These are phyloP conservation scores for Tympanoctomys barrerae DNA, from an alignment of 2,797 vertebrate genomes.

Conservation along the genomic window DNA sequence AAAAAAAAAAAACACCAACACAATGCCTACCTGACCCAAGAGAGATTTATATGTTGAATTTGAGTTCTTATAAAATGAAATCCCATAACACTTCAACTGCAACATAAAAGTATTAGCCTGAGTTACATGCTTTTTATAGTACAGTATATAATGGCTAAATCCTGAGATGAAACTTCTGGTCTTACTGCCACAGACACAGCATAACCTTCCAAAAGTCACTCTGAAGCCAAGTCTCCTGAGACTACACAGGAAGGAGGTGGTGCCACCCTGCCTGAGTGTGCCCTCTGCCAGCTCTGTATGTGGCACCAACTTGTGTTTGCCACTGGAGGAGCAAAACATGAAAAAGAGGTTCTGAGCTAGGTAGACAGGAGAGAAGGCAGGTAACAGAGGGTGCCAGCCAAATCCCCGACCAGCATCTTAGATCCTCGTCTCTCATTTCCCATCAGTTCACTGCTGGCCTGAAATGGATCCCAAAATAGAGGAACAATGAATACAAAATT, in stretches of 20 bases:
- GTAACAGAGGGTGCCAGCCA: neutral
- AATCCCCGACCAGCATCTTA: neutral
- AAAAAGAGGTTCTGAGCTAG: neutral
- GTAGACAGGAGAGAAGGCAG: neutral
- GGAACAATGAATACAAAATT: neutral
- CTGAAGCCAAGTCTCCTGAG: neutral
- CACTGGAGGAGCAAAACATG: neutral
- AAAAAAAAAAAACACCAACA: neutral
- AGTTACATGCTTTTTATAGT: slow-evolving; percentile 73
- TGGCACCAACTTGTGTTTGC: neutral
- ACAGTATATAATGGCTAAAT: slow-evolving; percentile 56
- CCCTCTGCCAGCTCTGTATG: neutral
- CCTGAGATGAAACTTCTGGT: slow-evolving; percentile 61
- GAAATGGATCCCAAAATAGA: slow-evolving; percentile 21
- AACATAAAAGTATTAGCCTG: slow-evolving; percentile 72
- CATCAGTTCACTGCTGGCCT: neutral
- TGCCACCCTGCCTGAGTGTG: neutral
- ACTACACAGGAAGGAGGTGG: neutral
- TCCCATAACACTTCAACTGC: slow-evolving; percentile 62
- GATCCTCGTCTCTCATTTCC: neutral
- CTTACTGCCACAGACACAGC: slow-evolving; percentile 17
- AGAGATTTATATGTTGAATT: slow-evolving; percentile 67
- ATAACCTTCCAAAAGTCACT: slow-evolving; percentile 39
- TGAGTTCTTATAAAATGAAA: slow-evolving; percentile 76
- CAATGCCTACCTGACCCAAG: slow-evolving; percentile 54